phyloP scores from a whole-genome alignment of 2,113 vertebrate species.

The Forbesichthys agassizii region DNA sequence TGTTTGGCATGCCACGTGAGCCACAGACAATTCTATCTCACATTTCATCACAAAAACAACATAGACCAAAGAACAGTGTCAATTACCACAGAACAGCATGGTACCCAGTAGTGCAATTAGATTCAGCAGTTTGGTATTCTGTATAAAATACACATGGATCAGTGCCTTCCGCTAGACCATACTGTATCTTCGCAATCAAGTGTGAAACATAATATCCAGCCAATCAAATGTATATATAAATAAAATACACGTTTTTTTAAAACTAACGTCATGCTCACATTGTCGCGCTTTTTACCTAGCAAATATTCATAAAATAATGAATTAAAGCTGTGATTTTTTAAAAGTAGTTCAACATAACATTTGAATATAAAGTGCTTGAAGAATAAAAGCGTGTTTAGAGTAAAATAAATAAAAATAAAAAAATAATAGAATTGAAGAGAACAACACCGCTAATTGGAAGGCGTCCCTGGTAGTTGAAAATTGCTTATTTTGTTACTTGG shows the following conservation, averaged over 20 bases:
- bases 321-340: constrained; percentile 71
- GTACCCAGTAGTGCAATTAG: constrained; percentile 77
- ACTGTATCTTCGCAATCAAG: constrained; percentile 45
- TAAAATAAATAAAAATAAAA: constrained; percentile 22
- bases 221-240: constrained; percentile 42
- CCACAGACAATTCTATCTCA: constrained; percentile 55
- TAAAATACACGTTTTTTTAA: constrained; percentile 15
- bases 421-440: constrained; percentile 32
- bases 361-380: constrained; percentile 75
- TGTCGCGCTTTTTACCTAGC: constrained; percentile 27
- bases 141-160: constrained; percentile 72
- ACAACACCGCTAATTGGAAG: constrained; percentile 76
- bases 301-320: constrained; percentile 45
- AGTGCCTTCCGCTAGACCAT: constrained; percentile 60
- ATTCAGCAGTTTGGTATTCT: constrained; percentile 76
- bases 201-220: constrained; percentile 43
- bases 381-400: constrained; percentile 59
- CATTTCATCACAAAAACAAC: constrained; percentile 51
- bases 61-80: constrained; percentile 51
- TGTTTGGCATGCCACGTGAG: constrained; percentile 42
- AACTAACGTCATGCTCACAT: neutral
- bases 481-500: constrained; percentile 79
- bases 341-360: constrained; percentile 55
- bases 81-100: constrained; percentile 58
- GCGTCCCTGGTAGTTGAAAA: constrained; percentile 80